phyloP scores from a whole-genome alignment of 2,888 invertebrate species.

The Venusia cambrica region DNA sequence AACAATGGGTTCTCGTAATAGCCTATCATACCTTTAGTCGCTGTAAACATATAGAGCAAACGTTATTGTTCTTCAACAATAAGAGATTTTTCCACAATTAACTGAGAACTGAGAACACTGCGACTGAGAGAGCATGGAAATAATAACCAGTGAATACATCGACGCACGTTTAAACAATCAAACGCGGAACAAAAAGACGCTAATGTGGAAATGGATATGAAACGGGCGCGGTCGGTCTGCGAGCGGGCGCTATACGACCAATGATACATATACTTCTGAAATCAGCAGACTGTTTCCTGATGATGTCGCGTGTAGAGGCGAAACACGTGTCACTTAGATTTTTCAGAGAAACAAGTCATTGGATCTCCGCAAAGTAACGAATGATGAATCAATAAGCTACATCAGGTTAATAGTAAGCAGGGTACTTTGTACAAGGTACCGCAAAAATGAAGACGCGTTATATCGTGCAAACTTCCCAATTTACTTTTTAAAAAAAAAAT shows the following conservation, averaged over 20 bases:
- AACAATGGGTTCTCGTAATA: constrained; percentile 63
- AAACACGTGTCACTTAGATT: not conserved
- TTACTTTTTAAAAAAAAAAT: too few species aligned
- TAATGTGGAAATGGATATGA: constrained; percentile 78
- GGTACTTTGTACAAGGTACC: too few species aligned
- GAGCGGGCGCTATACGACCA: too few species aligned
- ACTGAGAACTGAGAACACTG: constrained; percentile 75
- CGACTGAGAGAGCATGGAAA: constrained; percentile 72
- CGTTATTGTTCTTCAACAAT: constrained; percentile 78
- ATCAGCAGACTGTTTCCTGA: constrained; percentile 1
- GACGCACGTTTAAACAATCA: constrained; percentile 80
- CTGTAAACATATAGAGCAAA: constrained; percentile 77
- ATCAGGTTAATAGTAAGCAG: too few species aligned
- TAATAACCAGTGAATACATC: constrained; percentile 75
- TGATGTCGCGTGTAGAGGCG: not conserved
- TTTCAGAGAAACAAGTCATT: too few species aligned
- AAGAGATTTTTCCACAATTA: constrained; percentile 78
- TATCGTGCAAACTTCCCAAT: too few species aligned
- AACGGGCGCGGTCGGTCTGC: constrained; percentile 36
- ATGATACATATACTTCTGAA: not conserved
- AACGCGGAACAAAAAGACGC: constrained; percentile 76
- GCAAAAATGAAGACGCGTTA: too few species aligned
- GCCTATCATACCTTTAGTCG: constrained; percentile 70
- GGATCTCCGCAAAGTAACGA: too few species aligned
- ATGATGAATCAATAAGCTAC: too few species aligned